phyloP scores from a whole-genome alignment of 2,113 vertebrate species.

The Syngnathus floridae region DNA sequence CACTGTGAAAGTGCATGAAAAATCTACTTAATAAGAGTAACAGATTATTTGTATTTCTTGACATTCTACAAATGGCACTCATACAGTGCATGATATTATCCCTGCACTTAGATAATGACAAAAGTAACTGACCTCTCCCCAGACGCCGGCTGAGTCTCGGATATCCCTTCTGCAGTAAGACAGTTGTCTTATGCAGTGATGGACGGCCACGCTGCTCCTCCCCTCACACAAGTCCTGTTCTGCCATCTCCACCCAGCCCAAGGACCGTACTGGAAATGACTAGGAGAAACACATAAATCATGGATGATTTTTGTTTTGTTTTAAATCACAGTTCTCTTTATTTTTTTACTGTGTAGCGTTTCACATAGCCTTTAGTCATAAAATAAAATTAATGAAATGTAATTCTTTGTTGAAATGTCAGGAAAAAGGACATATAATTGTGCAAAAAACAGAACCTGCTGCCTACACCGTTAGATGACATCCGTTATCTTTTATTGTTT shows the following conservation, averaged over 20 bases:
- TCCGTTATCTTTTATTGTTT: no score
- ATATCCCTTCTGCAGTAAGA: slow-evolving; percentile 97
- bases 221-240: slow-evolving; percentile 87
- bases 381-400: neutral
- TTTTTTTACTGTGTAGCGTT: no score
- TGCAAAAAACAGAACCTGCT: no score
- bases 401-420: neutral
- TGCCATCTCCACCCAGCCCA: slow-evolving; percentile 96
- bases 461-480: no score
- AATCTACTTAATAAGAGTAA: neutral
- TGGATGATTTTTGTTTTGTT: neutral
- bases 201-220: slow-evolving; percentile 86
- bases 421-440: neutral
- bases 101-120: neutral
- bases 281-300: slow-evolving; percentile 30
- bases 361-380: neutral
- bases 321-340: no score
- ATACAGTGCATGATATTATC: neutral
- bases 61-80: neutral
- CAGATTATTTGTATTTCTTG: neutral
- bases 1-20: no score
- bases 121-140: slow-evolving; percentile 83
- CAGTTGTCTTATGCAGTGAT: slow-evolving; percentile 94
- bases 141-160: slow-evolving; percentile 88
- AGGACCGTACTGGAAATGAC: slow-evolving; percentile 89